phyloP scores from a whole-genome alignment of 2,113 vertebrate genomes.

The Drymodes brunneopygia region DNA sequence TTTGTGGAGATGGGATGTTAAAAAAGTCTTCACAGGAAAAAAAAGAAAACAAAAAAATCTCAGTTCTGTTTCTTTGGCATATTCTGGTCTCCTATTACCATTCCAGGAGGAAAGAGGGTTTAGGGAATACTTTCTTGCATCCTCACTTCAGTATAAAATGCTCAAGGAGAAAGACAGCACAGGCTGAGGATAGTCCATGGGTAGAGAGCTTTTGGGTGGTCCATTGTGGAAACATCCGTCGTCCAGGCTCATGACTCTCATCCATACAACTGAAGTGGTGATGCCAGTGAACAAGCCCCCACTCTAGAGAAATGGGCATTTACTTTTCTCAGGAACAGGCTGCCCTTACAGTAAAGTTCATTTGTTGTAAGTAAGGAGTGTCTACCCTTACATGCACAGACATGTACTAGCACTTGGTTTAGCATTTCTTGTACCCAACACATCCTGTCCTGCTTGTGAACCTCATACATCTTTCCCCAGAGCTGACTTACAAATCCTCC shows the following conservation, averaged over 20 bases:
- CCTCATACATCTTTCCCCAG: neutral
- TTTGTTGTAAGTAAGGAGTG: neutral
- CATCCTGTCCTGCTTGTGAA: neutral
- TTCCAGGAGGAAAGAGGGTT: neutral
- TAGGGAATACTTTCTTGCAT: neutral
- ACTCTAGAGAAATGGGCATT: neutral
- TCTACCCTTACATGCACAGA: neutral
- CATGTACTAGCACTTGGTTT: fast-evolving
- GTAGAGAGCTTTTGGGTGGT: neutral
- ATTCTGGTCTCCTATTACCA: neutral
- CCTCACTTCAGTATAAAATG: neutral
- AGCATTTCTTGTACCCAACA: neutral
- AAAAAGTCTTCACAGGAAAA: neutral
- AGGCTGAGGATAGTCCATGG: neutral
- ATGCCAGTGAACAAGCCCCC: neutral
- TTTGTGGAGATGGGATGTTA: neutral
- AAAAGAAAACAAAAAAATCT: neutral
- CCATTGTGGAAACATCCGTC: neutral
- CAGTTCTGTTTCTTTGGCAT: neutral
- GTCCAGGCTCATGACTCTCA: neutral
- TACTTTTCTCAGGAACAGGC: neutral
- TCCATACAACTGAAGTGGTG: neutral
- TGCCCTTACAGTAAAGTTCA: neutral
- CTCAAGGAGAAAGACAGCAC: neutral
- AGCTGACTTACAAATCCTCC: neutral